Percentiles rank a stretch among this genome's conserved stretches.
These are phyloP conservation scores for Idaea biselata DNA, from an alignment of 2,888 invertebrate species.

Conservation along the genomic window DNA sequence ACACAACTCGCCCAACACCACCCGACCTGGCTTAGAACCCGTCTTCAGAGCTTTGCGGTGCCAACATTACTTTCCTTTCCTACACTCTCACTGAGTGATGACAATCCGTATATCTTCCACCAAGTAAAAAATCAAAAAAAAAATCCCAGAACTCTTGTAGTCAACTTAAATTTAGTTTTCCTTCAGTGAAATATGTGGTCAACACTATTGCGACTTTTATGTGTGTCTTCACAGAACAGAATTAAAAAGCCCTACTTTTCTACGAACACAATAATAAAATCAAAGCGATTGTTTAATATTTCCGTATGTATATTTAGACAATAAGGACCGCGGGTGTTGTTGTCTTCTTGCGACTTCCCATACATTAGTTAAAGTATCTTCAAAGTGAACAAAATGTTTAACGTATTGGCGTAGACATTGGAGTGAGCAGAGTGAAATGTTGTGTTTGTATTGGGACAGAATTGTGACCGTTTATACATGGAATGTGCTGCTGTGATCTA, in stretches of 20 bases:
- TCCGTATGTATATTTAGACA: conserved; percentile 11
- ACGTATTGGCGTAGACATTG: conserved; percentile 59
- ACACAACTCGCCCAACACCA: too few relatives aligned
- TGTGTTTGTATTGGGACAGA: conserved; percentile 52
- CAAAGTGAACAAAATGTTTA: conserved; percentile 56
- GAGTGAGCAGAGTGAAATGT: conserved; percentile 48
- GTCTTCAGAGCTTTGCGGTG: too few relatives aligned
- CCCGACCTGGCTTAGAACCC: too few relatives aligned
- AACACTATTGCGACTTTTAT: too few relatives aligned
- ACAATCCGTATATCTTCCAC: too few relatives aligned
- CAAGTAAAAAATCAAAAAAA: too few relatives aligned
- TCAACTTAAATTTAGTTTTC: too few relatives aligned
- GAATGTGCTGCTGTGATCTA: conserved; percentile 29
- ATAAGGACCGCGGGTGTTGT: conserved; percentile 51
- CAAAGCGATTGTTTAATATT: conserved; percentile 17
- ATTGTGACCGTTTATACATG: conserved; percentile 58
- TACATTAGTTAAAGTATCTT: conserved; percentile 70
- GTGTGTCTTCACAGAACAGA: conserved; percentile 1
- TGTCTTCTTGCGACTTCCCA: conserved; percentile 55
- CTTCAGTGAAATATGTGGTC: too few relatives aligned
- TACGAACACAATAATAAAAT: conserved; percentile 14
- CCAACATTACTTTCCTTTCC: too few relatives aligned
- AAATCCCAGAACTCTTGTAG: too few relatives aligned
- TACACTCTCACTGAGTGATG: too few relatives aligned
- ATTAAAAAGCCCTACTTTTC: conserved; percentile 6